phyloP scores from a whole-genome alignment of 1,140 invertebrate genomes.

The Mamestra configurata region DNA sequence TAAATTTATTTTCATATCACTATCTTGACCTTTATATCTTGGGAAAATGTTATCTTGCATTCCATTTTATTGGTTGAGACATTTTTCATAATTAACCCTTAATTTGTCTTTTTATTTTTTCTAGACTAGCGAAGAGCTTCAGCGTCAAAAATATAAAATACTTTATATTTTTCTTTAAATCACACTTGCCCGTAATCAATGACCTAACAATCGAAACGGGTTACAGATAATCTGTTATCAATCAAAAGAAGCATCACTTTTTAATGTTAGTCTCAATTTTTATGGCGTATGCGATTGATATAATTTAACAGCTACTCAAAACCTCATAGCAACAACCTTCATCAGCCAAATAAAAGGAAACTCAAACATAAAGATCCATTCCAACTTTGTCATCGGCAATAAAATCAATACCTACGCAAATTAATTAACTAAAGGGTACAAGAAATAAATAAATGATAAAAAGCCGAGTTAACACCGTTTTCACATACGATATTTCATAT shows the following conservation, averaged over 20 bases:
- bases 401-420: conserved; percentile 25
- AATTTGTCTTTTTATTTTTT: conserved; percentile 33
- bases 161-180: no score
- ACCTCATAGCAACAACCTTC: no score
- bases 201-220: neutral
- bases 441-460: conserved; percentile 16
- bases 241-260: no score
- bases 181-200: neutral
- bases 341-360: neutral
- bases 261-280: no score
- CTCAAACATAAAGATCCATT: neutral
- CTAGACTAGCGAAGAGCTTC: neutral
- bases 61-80: conserved; percentile 36
- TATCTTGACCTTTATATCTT: conserved; percentile 50
- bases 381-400: conserved; percentile 1
- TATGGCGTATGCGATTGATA: no score
- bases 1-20: conserved; percentile 49
- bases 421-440: conserved; percentile 19
- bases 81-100: conserved; percentile 32
- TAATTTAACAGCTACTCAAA: no score
- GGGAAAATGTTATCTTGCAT: conserved; percentile 40
- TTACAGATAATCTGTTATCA: no score
- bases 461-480: conserved; percentile 22
- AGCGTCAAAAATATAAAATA: no score
- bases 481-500: conserved; percentile 21